Evolutionary conservation across 2,888 invertebrate genomes (phyloP).

Genomic region (Caenorhabditis virilis): DNA sequence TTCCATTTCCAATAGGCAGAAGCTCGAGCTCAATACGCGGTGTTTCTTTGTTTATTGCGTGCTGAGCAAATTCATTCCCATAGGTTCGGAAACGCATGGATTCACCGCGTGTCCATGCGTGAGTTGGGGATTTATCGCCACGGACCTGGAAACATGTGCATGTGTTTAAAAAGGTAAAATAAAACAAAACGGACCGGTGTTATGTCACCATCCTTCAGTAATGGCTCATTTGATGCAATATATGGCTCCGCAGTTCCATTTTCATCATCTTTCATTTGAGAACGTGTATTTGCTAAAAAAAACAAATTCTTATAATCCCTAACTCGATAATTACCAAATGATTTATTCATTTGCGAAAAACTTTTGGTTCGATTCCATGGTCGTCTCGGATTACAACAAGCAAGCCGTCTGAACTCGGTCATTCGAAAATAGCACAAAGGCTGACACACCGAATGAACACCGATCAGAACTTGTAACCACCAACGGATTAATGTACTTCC

Average conservation of each 20-base stretch:
- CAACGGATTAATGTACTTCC: conserved; percentile 59
- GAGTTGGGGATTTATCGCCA: conserved; percentile 18
- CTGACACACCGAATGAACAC: conserved; percentile 68
- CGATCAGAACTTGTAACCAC: conserved; percentile 66
- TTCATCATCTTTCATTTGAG: conserved; percentile 38
- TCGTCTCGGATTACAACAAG: conserved; percentile 56
- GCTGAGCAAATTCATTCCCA: conserved; percentile 25
- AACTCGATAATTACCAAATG: conserved; percentile 44
- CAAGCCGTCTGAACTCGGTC: conserved; percentile 67
- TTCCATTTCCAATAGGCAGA: conserved; percentile 16
- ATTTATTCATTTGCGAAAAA: conserved; percentile 59
- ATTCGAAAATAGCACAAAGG: conserved; percentile 67
- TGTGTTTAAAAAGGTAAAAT: too few species aligned
- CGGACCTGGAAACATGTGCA: conserved; percentile 20
- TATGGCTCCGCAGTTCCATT: conserved; percentile 13
- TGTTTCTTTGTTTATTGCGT: not conserved
- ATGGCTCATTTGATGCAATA: conserved; percentile 24
- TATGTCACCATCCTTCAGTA: conserved; percentile 19
- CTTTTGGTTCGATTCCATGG: conserved; percentile 58
- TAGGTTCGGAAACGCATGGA: conserved; percentile 52
- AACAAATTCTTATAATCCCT: not conserved
- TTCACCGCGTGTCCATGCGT: conserved; percentile 52
- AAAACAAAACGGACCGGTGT: too few species aligned
- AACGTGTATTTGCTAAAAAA: conserved; percentile 45
- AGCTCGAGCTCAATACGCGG: conserved; percentile 14